Conservation (phyloP, 2,888 invertebrate genomes). For the Germaria angustata region DNA sequence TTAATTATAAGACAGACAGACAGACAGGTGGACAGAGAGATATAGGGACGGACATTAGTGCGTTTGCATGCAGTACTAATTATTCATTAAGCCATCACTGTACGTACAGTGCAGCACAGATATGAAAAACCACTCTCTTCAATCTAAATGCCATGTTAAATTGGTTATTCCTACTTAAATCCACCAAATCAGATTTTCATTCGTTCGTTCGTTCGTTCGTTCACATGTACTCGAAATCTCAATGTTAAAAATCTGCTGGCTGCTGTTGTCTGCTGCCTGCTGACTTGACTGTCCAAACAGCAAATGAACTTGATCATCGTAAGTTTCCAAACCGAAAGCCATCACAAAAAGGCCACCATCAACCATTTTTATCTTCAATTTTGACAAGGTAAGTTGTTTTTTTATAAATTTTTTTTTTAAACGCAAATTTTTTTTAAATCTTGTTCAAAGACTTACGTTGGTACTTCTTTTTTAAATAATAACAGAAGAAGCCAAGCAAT, state of each 20-base stretch:
- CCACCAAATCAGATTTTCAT: too few relatives aligned
- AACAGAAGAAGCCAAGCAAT: slow-evolving; percentile 19
- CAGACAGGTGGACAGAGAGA: neutral
- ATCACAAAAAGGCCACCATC: neutral
- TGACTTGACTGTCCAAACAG: neutral
- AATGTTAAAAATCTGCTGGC: neutral
- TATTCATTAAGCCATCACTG: slow-evolving; percentile 22
- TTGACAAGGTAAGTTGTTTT: neutral
- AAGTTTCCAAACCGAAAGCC: neutral
- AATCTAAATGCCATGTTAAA: slow-evolving; percentile 23
- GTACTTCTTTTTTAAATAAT: neutral
- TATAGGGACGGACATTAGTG: too few relatives aligned
- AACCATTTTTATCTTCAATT: slow-evolving; percentile 6
- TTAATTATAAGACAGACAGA: neutral
- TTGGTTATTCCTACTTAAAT: neutral
- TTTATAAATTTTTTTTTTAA: neutral
- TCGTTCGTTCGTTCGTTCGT: neutral
- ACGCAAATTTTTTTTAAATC: slow-evolving; percentile 1
- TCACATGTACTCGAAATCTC: neutral
- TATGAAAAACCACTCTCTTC: neutral
- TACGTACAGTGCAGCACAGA: neutral
- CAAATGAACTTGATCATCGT: slow-evolving; percentile 34
- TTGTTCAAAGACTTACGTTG: neutral
- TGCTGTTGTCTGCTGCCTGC: too few relatives aligned
- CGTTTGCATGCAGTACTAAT: neutral